Evolutionary conservation across 2,113 vertebrate species (phyloP).

Genomic region (Carlito syrichta): DNA sequence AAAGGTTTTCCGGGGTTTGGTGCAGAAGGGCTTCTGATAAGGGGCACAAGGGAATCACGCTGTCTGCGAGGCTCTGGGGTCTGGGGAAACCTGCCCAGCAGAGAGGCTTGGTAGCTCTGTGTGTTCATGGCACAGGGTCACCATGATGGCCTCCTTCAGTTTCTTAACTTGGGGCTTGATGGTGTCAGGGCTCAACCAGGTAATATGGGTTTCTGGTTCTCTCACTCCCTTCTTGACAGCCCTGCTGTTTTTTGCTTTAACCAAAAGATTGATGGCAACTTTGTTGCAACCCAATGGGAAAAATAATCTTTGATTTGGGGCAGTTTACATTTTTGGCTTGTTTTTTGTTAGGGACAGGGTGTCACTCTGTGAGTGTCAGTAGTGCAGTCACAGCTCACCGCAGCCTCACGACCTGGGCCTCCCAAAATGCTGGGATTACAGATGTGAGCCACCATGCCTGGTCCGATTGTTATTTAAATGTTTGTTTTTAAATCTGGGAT

Average conservation of each 20-base stretch:
- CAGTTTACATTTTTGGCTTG: not conserved
- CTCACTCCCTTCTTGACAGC: not conserved
- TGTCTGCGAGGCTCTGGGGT: not conserved
- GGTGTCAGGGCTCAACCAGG: not conserved
- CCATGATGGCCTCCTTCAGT: accelerated
- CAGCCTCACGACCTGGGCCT: no score
- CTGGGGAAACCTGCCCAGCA: not conserved
- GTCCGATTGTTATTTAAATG: no score
- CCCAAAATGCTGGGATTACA: no score
- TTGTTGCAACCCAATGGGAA: not conserved
- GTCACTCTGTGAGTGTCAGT: no score
- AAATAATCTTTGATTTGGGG: not conserved
- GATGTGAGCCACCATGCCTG: no score
- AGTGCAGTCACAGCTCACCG: no score
- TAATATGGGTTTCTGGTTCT: not conserved
- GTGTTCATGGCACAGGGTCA: not conserved
- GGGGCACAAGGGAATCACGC: not conserved
- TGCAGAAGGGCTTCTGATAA: not conserved
- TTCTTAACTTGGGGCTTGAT: not conserved
- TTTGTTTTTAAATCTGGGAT: not conserved
- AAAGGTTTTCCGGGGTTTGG: not conserved
- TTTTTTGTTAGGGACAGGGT: no score
- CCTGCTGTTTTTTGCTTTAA: not conserved
- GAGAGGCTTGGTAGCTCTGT: accelerated
- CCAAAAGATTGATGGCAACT: not conserved